These are phyloP conservation scores for Thalassophryne amazonica DNA, from an alignment of 2,797 vertebrate species.

Conservation along the genomic window DNA sequence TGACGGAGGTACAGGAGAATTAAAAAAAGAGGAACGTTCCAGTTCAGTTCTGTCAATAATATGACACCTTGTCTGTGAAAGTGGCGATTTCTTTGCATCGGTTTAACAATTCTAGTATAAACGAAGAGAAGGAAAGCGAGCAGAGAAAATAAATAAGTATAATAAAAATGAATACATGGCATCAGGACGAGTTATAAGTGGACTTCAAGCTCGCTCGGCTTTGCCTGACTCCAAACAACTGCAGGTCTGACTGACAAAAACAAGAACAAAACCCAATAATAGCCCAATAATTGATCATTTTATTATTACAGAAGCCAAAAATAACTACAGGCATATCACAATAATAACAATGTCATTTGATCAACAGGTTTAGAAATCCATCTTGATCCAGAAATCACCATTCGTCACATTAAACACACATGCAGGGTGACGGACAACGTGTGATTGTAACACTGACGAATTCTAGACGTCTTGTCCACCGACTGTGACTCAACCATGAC, in stretches of 20 bases:
- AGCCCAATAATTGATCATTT: too few species aligned
- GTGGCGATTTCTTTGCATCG: constrained; percentile 15
- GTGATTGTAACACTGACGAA: too few species aligned
- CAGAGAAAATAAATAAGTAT: constrained; percentile 25
- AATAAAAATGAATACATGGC: constrained; percentile 14
- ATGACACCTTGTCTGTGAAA: constrained; percentile 20
- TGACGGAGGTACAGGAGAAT: background rate
- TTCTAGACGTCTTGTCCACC: too few species aligned
- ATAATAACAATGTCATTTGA: too few species aligned
- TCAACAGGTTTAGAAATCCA: too few species aligned
- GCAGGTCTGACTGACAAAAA: constrained; percentile 40
- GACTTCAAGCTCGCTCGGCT: background rate
- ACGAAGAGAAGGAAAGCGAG: background rate
- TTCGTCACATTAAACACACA: too few species aligned
- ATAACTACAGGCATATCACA: too few species aligned
- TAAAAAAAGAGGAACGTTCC: background rate
- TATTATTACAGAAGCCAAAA: too few species aligned
- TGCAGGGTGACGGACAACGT: too few species aligned
- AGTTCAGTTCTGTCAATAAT: background rate
- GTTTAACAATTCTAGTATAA: constrained; percentile 8
- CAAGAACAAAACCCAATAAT: too few species aligned
- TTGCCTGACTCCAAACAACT: constrained; percentile 25
- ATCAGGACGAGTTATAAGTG: constrained; percentile 34
- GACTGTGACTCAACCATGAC: too few species aligned
- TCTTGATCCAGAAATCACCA: too few species aligned